These are phyloP conservation scores for Platysternon megacephalum DNA, from an alignment of 2,113 vertebrate genomes.

Conservation along the genomic window DNA sequence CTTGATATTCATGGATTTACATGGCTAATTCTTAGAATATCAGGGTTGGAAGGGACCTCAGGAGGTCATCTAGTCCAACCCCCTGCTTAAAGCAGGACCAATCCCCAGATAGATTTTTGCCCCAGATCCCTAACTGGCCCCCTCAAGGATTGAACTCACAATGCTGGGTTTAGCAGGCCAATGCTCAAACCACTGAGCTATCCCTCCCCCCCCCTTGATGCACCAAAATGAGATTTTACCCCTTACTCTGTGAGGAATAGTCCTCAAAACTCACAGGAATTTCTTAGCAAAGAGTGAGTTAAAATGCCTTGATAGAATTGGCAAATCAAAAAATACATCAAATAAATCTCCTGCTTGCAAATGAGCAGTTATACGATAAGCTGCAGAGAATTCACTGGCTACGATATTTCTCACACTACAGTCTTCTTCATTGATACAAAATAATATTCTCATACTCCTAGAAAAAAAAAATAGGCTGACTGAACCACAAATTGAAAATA, in stretches of 20 bases:
- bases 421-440: not conserved
- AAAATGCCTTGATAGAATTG: not conserved
- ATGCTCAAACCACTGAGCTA: too few species aligned
- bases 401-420: not conserved
- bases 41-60: too few species aligned
- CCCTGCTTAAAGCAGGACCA: too few species aligned
- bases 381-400: not conserved
- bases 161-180: too few species aligned
- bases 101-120: too few species aligned
- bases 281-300: not conserved
- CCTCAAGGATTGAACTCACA: too few species aligned
- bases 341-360: constrained; percentile 14
- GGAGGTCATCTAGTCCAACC: too few species aligned
- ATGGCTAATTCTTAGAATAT: not conserved
- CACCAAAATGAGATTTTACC: not conserved
- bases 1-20: not conserved
- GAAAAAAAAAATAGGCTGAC: not conserved
- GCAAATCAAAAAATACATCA: not conserved
- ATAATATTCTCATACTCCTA: not conserved
- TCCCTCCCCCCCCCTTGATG: too few species aligned
- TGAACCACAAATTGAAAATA: constrained; percentile 24
- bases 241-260: not conserved
- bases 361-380: not conserved
- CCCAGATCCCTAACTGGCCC: too few species aligned
- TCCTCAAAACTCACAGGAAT: not conserved